phyloP scores from a whole-genome alignment of 2,888 invertebrate genomes.

The Habrosyne pyritoides region DNA sequence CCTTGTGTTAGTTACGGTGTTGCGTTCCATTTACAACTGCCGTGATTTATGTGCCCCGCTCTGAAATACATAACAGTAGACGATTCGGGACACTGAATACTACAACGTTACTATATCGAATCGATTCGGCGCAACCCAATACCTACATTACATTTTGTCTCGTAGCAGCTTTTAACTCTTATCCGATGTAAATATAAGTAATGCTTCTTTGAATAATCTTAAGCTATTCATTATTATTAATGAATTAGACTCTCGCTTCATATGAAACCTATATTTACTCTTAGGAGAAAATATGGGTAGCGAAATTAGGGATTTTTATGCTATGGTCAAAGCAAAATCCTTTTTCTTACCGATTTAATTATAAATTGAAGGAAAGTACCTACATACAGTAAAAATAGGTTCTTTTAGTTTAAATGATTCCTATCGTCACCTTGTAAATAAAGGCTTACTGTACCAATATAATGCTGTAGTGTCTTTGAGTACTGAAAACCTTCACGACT shows the following conservation, averaged over 20 bases:
- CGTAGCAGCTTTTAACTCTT: background rate
- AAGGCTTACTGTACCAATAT: background rate
- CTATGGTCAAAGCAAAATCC: no score
- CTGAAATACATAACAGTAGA: constrained; percentile 50
- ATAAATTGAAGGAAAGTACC: no score
- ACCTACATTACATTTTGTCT: background rate
- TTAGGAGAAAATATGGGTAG: no score
- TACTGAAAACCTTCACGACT: background rate
- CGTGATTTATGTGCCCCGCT: constrained; percentile 58
- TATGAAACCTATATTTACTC: no score
- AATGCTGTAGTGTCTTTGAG: no score
- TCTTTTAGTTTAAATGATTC: no score
- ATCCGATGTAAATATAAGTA: background rate
- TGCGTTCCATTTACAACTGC: constrained; percentile 55
- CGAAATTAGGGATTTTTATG: no score
- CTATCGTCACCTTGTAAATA: no score
- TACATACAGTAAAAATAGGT: no score
- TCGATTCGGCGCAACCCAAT: background rate
- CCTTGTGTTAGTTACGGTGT: constrained; percentile 56
- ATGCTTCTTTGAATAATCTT: background rate
- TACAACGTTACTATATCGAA: constrained; percentile 15
- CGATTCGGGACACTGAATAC: constrained; percentile 42
- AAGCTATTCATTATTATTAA: no score
- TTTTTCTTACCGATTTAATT: no score
- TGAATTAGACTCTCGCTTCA: no score